Evolutionary conservation across 1,140 invertebrate species (phyloP).

Genomic region (Bombus affinis): DNA sequence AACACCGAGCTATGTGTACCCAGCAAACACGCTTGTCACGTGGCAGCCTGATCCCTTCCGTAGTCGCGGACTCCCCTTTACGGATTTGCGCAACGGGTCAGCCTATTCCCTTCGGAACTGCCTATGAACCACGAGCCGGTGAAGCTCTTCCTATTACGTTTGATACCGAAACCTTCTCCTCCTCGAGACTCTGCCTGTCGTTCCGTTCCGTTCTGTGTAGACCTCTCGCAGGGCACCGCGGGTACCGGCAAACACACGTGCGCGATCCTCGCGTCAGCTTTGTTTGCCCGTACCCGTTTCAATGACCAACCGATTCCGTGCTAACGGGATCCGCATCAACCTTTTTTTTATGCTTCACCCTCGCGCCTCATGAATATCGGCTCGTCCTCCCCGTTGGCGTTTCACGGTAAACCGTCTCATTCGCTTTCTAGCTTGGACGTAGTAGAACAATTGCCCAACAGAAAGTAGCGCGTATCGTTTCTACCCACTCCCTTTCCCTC

Average conservation of each 20-base stretch:
- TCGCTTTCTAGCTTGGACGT: too few relatives aligned
- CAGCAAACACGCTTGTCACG: constrained; percentile 80
- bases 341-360: background rate
- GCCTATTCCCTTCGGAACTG: constrained; percentile 51
- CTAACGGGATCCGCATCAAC: constrained; percentile 15
- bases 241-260: constrained; percentile 74
- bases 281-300: constrained; percentile 61
- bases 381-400: background rate
- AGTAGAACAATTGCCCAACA: too few relatives aligned
- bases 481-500: too few relatives aligned
- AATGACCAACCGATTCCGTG: constrained; percentile 17
- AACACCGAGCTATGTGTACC: constrained; percentile 80
- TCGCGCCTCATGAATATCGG: constrained; percentile 9
- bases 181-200: constrained; percentile 57
- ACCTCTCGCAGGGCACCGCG: constrained; percentile 66
- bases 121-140: constrained; percentile 10
- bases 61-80: constrained; percentile 64
- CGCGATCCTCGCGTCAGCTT: constrained; percentile 68
- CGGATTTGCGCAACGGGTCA: constrained; percentile 73
- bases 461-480: too few relatives aligned
- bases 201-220: constrained; percentile 14
- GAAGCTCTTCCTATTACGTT: constrained; percentile 46
- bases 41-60: constrained; percentile 73
- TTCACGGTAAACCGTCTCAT: too few relatives aligned
- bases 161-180: constrained; percentile 47